Percentiles rank a stretch among this genome's conserved stretches.
Conservation (phyloP, 2,113 vertebrate species). For the Acanthisitta chloris region DNA sequence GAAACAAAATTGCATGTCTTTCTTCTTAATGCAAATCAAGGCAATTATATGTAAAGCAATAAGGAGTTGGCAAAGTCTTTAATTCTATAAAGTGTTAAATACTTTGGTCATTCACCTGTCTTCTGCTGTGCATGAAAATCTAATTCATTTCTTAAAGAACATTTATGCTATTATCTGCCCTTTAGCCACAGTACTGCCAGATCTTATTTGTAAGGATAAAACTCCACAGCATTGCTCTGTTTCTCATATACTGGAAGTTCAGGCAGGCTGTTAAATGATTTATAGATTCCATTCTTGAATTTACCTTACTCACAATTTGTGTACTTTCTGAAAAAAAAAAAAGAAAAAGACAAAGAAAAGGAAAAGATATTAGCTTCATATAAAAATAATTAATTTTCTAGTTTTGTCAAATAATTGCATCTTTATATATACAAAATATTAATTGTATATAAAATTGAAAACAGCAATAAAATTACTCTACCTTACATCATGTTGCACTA, state of each 20-base stretch:
- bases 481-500: not conserved
- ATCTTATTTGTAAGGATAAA: not conserved
- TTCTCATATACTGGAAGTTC: not conserved
- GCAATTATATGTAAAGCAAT: not conserved
- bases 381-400: not conserved
- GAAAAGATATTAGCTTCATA: not conserved
- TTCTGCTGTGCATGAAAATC: not conserved
- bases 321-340: not conserved
- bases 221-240: not conserved
- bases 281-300: not conserved
- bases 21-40: not conserved
- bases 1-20: not conserved
- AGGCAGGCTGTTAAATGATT: not conserved
- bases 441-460: not conserved
- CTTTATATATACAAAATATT: not conserved
- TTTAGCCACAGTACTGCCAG: not conserved
- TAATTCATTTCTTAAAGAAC: conserved; percentile 10
- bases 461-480: not conserved
- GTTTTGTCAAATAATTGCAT: too few species aligned
- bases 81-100: not conserved
- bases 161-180: not conserved
- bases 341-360: too few species aligned
- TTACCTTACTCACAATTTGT: not conserved
- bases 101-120: not conserved
- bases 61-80: not conserved